Conservation (phyloP, 2,113 vertebrate genomes). For the Chionomys nivalis region DNA sequence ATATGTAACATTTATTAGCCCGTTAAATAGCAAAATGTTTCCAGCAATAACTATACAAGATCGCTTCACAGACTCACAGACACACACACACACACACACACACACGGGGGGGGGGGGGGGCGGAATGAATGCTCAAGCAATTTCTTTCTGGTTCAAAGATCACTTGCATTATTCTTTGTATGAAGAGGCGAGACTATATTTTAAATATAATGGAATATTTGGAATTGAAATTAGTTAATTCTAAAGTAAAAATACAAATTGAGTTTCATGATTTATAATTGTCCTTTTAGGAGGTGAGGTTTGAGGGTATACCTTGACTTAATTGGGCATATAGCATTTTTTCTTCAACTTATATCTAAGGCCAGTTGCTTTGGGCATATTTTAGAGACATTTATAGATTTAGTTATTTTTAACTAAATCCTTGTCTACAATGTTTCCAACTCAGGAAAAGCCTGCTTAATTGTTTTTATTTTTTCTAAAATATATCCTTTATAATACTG, state of each 20-base stretch:
- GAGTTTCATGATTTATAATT: not conserved
- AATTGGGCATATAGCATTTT: not conserved
- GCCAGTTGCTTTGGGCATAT: not conserved
- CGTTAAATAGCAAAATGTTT: conserved; percentile 64
- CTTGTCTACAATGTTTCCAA: not conserved
- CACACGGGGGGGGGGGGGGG: not conserved
- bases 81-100: not conserved
- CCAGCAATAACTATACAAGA: conserved; percentile 64
- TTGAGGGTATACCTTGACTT: not conserved
- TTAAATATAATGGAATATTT: conserved; percentile 30
- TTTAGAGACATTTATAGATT: not conserved
- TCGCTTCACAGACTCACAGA: not conserved
- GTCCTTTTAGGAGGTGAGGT: not conserved
- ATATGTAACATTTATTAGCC: conserved; percentile 68
- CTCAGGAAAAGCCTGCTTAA: conserved; percentile 14
- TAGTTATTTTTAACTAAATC: not conserved
- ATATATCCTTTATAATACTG: not conserved
- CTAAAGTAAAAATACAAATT: not conserved
- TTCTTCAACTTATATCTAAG: conserved; percentile 41
- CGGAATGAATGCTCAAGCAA: not conserved
- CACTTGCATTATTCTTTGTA: not conserved
- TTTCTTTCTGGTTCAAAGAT: conserved; percentile 13
- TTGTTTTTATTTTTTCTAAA: not conserved
- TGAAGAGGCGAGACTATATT: conserved; percentile 19
- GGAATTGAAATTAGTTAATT: not conserved